These are phyloP conservation scores for Lamellibrachia satsuma DNA, from an alignment of 2,888 invertebrate species.

Conservation along the genomic window DNA sequence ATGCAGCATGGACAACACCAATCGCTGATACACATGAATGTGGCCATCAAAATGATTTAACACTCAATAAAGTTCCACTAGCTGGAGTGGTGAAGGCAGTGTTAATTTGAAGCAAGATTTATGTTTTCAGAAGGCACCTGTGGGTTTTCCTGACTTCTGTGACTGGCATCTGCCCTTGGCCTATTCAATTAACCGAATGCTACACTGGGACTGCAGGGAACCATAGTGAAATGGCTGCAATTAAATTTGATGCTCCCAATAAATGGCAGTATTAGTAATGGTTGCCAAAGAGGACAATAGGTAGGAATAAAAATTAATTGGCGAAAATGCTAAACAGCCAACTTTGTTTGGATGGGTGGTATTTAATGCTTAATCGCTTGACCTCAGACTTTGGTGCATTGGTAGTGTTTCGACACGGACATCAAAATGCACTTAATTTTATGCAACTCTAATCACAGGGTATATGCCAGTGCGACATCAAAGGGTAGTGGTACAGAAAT, in stretches of 20 bases:
- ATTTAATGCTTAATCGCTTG: neutral
- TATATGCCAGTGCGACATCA: neutral
- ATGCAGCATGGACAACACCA: neutral
- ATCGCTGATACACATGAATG: neutral
- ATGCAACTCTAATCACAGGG: neutral
- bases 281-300: neutral
- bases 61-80: neutral
- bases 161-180: neutral
- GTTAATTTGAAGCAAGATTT: conserved; percentile 17
- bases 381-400: neutral
- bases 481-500: neutral
- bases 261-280: neutral
- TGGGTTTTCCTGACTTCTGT: neutral
- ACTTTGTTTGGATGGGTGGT: neutral
- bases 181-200: neutral
- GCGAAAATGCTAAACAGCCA: neutral
- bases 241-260: conserved; percentile 3
- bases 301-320: neutral
- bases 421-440: neutral
- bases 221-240: conserved; percentile 3
- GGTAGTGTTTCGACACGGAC: neutral
- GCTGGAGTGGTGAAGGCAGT: neutral
- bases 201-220: neutral
- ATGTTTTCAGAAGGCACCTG: neutral
- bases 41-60: neutral